These are phyloP conservation scores for Nestor notabilis DNA, from an alignment of 2,113 vertebrate genomes.

Conservation along the genomic window DNA sequence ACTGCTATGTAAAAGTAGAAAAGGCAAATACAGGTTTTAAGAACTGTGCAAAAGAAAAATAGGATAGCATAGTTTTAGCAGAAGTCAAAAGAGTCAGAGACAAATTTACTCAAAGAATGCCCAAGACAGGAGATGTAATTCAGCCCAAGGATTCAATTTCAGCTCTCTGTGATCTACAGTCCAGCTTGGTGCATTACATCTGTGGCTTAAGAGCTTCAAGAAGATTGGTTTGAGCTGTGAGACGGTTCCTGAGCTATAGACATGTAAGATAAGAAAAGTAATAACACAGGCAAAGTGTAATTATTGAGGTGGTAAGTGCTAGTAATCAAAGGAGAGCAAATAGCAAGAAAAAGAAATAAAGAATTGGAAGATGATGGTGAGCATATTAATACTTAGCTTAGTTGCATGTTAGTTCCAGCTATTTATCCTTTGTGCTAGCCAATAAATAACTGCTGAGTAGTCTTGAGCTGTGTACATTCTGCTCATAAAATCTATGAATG, in stretches of 20 bases:
- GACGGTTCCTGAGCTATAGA: background rate
- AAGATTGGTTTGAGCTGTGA: background rate
- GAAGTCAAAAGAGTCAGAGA: background rate
- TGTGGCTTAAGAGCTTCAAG: background rate
- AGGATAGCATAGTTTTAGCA: background rate
- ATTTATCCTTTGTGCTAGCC: background rate
- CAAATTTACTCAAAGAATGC: background rate
- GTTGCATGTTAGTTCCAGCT: background rate
- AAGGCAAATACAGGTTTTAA: background rate
- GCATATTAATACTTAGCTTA: background rate
- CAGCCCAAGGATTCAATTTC: background rate
- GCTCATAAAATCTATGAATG: background rate
- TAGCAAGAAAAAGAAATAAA: background rate
- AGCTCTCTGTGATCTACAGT: background rate
- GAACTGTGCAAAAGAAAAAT: background rate
- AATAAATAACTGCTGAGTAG: background rate
- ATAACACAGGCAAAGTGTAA: background rate
- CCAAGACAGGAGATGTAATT: background rate
- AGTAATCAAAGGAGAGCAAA: background rate
- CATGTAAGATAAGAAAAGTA: background rate
- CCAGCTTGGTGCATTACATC: background rate
- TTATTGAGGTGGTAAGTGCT: background rate
- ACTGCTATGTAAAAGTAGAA: background rate
- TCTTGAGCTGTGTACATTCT: background rate
- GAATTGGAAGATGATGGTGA: background rate